Base-by-base conservation (phyloP, 2,888 invertebrate genomes). In the Byasa hedistus region DNA sequence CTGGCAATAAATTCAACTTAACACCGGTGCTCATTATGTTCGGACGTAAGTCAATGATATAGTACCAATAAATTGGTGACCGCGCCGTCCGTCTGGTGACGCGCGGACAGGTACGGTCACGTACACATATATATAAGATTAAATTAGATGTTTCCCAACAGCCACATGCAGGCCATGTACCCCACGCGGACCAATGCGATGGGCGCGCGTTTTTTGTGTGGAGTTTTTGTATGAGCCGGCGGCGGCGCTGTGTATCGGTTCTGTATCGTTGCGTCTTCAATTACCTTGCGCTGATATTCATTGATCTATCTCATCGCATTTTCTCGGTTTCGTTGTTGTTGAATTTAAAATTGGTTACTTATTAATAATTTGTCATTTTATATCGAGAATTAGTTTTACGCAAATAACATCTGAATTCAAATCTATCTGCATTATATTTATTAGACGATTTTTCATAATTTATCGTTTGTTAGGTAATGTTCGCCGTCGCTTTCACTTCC, bases 1-100 rank as follows among this genome's bases (percentile, higher is more conserved):
- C 77, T 79, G 81, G 79, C 81, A 79, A 85, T 85, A 84, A 85
- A 84, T 84, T 81, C 76, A 77, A 82, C 81, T 83, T 82, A 82
- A 75, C 75, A 76, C 74, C 75, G 77, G 80, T 81, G 81, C 79
- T 84, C 83, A 83, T 83, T 82, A 82, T 79, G 79, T 78, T 73
- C 75, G 75, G 78, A 74, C 81, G 76, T 80, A 80, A 81, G 79
- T 82, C 75, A 79, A 84, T 86, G 86, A 87, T 87, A 84, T 85
- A 86, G 79, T 79, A 79, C 76, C 82, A 77, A 86, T 88, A 87
- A 87, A 86, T 87, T 79, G 72, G 73, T 73, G 70, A 52, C 72
- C 76, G 73, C 78, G 85, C 84, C 84, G 81, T 79, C 75, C 81
- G 84, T 79, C 84, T 85, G 84, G 83, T 81, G 79, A 82, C 79